phyloP scores from a whole-genome alignment of 35 echinoderm and acorn worm genomes.

The Hemicentrotus pulcherrimus region DNA sequence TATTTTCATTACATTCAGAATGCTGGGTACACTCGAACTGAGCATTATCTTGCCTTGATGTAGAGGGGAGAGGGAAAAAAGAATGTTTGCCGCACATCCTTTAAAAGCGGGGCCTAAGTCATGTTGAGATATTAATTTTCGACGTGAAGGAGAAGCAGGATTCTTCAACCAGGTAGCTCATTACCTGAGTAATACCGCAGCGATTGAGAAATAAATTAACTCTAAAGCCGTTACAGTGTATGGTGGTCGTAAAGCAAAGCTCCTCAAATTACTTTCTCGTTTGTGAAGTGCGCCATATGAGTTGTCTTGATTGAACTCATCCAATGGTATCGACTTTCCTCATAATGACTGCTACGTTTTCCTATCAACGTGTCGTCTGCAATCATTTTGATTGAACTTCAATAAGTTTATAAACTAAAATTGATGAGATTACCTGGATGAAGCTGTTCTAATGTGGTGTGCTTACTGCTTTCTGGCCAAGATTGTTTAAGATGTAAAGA shows the following conservation, averaged over 20 bases:
- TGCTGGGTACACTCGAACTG: not conserved
- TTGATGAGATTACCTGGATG: not conserved
- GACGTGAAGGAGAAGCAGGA: slow-evolving; percentile 19
- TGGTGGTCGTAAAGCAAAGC: slow-evolving; percentile 25
- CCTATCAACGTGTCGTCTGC: not conserved
- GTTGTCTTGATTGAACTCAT: not conserved
- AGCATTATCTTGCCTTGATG: slow-evolving; percentile 6
- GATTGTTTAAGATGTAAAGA: not conserved
- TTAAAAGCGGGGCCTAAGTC: not conserved
- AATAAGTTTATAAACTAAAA: not conserved
- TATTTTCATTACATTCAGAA: slow-evolving; percentile 37
- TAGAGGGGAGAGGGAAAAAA: not conserved
- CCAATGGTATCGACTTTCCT: not conserved
- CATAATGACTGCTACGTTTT: not conserved
- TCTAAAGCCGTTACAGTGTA: slow-evolving; percentile 14
- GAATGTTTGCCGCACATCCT: not conserved
- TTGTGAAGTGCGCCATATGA: not conserved
- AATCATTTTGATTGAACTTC: not conserved
- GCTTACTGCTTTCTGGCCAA: not conserved
- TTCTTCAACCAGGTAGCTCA: slow-evolving; percentile 19
- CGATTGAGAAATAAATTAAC: slow-evolving; percentile 43
- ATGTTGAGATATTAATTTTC: slow-evolving; percentile 36
- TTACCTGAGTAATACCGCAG: slow-evolving; percentile 13
- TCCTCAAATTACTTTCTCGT: not conserved
- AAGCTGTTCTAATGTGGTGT: not conserved